Conservation (phyloP, 2,888 invertebrate species). For the Merodon equestris region DNA sequence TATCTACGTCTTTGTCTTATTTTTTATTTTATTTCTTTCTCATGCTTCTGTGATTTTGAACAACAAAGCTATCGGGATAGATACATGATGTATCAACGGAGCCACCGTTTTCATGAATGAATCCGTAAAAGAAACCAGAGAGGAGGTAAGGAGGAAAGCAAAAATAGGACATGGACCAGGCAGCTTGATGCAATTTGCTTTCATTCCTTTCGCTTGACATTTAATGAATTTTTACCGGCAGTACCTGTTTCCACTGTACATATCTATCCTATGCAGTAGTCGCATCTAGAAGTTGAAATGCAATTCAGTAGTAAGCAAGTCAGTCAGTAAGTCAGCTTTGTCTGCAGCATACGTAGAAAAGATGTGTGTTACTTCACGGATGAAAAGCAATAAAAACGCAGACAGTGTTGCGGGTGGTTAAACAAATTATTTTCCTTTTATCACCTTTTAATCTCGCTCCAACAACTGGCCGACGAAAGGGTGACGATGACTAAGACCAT, state of each 20-base stretch:
- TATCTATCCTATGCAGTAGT: background rate
- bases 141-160: background rate
- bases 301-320: constrained; percentile 41
- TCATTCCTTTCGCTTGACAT: constrained; percentile 30
- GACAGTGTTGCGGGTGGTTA: background rate
- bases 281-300: too few species aligned
- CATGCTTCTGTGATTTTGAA: constrained; percentile 7
- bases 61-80: constrained; percentile 27
- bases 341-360: too few species aligned
- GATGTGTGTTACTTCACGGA: background rate
- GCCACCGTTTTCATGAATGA: constrained; percentile 49
- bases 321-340: constrained; percentile 36
- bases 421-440: constrained; percentile 12
- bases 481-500: background rate
- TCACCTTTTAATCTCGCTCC: background rate
- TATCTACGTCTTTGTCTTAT: constrained; percentile 25
- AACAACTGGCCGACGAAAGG: background rate
- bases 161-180: constrained; percentile 53
- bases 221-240: constrained; percentile 50
- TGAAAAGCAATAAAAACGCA: background rate
- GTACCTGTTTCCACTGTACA: background rate
- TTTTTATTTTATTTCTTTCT: constrained; percentile 28
- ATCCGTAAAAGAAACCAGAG: background rate
- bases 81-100: constrained; percentile 15
- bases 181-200: constrained; percentile 47